Conservation (phyloP, 1,140 invertebrate species). For the Drosophila carrolli region DNA sequence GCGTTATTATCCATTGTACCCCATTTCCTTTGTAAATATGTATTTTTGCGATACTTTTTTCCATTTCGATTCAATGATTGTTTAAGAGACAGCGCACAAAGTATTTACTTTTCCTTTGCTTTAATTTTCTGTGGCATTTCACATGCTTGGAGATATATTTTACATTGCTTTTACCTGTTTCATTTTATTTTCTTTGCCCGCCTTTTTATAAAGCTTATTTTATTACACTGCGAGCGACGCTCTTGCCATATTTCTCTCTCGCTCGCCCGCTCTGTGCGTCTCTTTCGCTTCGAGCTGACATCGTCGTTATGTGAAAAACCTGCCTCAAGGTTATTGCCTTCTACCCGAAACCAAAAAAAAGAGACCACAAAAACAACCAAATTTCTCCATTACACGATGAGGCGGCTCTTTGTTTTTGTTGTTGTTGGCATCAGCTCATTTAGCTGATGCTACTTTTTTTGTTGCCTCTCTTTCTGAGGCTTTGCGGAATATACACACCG, state of each 20-base stretch:
- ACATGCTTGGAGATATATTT: slow-evolving; percentile 23
- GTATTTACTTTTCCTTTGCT: slow-evolving; percentile 24
- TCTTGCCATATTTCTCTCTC: slow-evolving; percentile 11
- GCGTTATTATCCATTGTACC: neutral
- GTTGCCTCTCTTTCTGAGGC: slow-evolving; percentile 8
- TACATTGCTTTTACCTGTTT: slow-evolving; percentile 35
- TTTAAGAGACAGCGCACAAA: slow-evolving; percentile 20
- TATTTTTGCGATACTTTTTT: slow-evolving; percentile 7
- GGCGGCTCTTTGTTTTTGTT: slow-evolving; percentile 32
- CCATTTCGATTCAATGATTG: slow-evolving; percentile 10
- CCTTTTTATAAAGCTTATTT: slow-evolving; percentile 56
- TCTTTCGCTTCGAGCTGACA: slow-evolving; percentile 26
- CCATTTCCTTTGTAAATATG: neutral
- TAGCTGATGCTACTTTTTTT: slow-evolving; percentile 24
- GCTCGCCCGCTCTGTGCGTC: slow-evolving; percentile 2
- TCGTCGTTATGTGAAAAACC: slow-evolving; percentile 71
- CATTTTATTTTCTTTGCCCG: slow-evolving; percentile 18
- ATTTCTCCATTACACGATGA: slow-evolving; percentile 77
- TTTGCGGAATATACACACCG: slow-evolving; percentile 30
- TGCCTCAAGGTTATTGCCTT: slow-evolving; percentile 81
- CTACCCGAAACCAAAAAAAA: slow-evolving; percentile 59
- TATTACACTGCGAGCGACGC: slow-evolving; percentile 24
- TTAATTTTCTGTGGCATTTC: slow-evolving; percentile 32
- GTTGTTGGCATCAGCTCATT: slow-evolving; percentile 46
- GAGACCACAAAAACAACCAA: slow-evolving; percentile 66